Evolutionary conservation across 2,113 vertebrate species (phyloP).

Genomic region (Podarcis muralis): DNA sequence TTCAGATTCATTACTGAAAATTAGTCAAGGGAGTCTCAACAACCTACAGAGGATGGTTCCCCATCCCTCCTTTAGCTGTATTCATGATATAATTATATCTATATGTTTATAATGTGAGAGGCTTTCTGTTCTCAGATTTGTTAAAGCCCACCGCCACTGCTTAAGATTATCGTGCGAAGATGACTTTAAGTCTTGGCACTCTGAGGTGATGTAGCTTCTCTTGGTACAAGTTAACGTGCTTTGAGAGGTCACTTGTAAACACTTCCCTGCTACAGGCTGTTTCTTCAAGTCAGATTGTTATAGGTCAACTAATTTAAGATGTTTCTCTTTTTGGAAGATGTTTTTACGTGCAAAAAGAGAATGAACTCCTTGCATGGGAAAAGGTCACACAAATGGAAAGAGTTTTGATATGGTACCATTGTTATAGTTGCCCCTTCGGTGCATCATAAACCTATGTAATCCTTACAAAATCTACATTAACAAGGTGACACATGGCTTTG

Average conservation of each 20-base stretch:
- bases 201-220: slow-evolving; percentile 11
- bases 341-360: slow-evolving; percentile 50
- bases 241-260: slow-evolving; percentile 20
- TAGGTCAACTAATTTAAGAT: slow-evolving; percentile 33
- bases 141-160: not conserved
- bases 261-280: slow-evolving; percentile 37
- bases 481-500: slow-evolving; percentile 59
- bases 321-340: slow-evolving; percentile 12
- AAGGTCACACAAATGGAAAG: slow-evolving; percentile 45
- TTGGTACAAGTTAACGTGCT: not conserved
- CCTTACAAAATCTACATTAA: slow-evolving; percentile 52
- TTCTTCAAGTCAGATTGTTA: slow-evolving; percentile 46
- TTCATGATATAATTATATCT: not conserved
- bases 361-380: slow-evolving; percentile 40
- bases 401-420: slow-evolving; percentile 14
- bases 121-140: not conserved
- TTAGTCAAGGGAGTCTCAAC: too few relatives aligned
- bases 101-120: not conserved
- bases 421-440: slow-evolving; percentile 22
- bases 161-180: not conserved
- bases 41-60: not conserved
- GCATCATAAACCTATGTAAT: slow-evolving; percentile 50
- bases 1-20: too few relatives aligned
- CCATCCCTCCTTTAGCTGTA: not conserved
- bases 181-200: not conserved